Base-by-base conservation (phyloP, 2,797 vertebrate species). In the Naso thynnoides region DNA sequence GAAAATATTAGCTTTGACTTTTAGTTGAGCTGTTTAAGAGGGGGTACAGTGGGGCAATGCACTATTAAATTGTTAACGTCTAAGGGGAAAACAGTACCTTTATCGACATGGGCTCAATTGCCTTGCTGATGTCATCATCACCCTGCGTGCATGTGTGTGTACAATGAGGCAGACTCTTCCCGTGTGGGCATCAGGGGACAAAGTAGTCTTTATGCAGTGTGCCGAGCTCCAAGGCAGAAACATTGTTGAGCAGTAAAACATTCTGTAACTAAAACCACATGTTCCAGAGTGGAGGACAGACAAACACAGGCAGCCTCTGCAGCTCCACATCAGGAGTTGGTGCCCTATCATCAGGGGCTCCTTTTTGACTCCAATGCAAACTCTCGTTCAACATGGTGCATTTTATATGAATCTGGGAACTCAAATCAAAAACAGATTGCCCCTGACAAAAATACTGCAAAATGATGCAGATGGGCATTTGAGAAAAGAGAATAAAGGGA, bases 201-300 rank as follows among this genome's bases (percentile, higher is more conserved):
- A 95, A 95, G 93, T 95, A 90, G 90, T 91, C 94, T 95, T 95
- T 95, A 95, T 95, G 91, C 90, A 89, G 82, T 87, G 85, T 92
- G 86, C 91, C 42, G 91, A 84, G 91, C 93, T 94, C 86, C 85
- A 79, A 94, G 93, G 92, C 94, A 94, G 93, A 93, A 93, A 95
- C 92, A 94, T 92, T 93, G 94, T 94, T 93, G 89, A 87, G 93
- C 94, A 92, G 93, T 95, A 94, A 94, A 95, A 95, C 93, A 92
- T 91, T 92, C 90, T 70, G 89, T 94, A 95, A 95, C 91, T 78
- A 87, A 94, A 95, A 94, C 90, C 95, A 95, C 93, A 95, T 95
- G 94, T 94, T 91, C 83, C 80, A 77, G 85, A 93, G 94, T 91
- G 91, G 76, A 92, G 88, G 86, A 88, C 86, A 83, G 90, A 91